These are phyloP conservation scores for Oncorhynchus keta DNA, from an alignment of 2,113 vertebrate species.

Conservation along the genomic window DNA sequence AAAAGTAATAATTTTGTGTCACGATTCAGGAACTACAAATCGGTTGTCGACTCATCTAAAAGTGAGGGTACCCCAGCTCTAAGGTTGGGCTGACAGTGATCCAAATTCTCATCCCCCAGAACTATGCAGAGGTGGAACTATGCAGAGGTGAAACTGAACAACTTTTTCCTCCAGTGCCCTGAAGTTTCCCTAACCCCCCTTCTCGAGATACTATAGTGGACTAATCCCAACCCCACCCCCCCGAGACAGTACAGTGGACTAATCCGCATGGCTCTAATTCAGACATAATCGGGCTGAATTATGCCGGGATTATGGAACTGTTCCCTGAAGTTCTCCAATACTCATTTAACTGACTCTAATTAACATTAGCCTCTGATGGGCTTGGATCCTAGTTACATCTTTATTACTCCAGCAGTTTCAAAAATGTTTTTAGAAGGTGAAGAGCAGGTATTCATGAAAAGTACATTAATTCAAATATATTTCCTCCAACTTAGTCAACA, in stretches of 20 bases:
- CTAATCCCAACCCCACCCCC: background rate
- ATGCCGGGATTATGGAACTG: constrained; percentile 45
- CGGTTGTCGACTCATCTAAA: constrained; percentile 23
- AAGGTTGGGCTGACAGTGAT: background rate
- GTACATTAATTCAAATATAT: background rate
- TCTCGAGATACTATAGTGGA: background rate
- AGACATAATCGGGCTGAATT: constrained; percentile 46
- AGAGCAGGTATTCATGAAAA: background rate
- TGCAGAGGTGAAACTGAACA: constrained; percentile 58
- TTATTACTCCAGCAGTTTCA: background rate
- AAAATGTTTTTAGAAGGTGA: background rate
- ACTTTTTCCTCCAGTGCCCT: constrained; percentile 5
- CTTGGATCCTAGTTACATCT: background rate
- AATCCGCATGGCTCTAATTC: constrained; percentile 52
- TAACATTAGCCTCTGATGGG: background rate
- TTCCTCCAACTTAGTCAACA: background rate
- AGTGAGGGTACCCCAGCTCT: background rate
- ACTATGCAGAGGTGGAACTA: background rate
- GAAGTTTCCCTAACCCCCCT: constrained; percentile 21
- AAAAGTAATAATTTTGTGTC: constrained; percentile 13
- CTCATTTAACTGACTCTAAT: background rate
- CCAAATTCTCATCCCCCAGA: constrained; percentile 37
- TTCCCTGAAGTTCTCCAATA: background rate
- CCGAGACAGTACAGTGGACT: constrained; percentile 34
- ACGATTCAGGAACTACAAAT: constrained; percentile 16